These are phyloP conservation scores for Drosophila parvula DNA, from an alignment of 1,140 invertebrate genomes.

Conservation along the genomic window DNA sequence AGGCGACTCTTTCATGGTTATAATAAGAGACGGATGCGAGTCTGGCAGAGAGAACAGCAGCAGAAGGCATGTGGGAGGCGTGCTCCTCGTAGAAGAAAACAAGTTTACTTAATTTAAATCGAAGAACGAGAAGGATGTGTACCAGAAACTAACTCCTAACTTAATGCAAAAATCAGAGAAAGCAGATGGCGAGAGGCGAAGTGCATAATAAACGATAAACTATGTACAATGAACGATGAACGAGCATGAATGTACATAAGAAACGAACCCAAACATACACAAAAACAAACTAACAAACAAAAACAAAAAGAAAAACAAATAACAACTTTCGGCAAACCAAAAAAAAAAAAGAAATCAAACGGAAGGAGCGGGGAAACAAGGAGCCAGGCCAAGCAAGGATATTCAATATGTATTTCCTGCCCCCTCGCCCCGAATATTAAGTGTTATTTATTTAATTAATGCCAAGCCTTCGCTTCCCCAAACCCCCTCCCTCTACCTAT, in stretches of 20 bases:
- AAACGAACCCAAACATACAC: slow-evolving; percentile 15
- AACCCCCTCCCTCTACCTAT: too few species aligned
- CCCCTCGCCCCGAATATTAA: slow-evolving; percentile 1
- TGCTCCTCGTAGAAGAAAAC: slow-evolving; percentile 12
- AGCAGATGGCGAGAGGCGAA: neutral
- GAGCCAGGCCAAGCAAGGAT: slow-evolving; percentile 4
- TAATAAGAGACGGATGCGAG: neutral
- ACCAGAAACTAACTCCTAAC: slow-evolving; percentile 21
- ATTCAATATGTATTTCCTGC: neutral
- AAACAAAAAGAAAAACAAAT: slow-evolving; percentile 16
- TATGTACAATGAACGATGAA: slow-evolving; percentile 6
- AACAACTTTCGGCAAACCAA: slow-evolving; percentile 52
- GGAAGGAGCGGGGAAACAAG: slow-evolving; percentile 3
- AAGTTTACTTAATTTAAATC: slow-evolving; percentile 45
- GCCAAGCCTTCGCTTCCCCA: neutral
- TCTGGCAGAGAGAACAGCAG: neutral
- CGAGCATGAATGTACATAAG: slow-evolving; percentile 30
- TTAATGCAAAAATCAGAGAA: slow-evolving; percentile 3
- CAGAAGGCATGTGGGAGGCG: neutral
- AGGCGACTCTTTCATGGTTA: neutral
- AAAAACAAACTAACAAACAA: slow-evolving; percentile 11
- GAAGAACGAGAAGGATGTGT: neutral
- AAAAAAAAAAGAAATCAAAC: neutral
- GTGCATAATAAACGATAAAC: neutral
- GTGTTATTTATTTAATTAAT: slow-evolving; percentile 21